A percentile compares a stretch with the other conserved stretches of the same genome.
phyloP scores from a whole-genome alignment of 2,888 invertebrate genomes.

The Brenthis daphne region DNA sequence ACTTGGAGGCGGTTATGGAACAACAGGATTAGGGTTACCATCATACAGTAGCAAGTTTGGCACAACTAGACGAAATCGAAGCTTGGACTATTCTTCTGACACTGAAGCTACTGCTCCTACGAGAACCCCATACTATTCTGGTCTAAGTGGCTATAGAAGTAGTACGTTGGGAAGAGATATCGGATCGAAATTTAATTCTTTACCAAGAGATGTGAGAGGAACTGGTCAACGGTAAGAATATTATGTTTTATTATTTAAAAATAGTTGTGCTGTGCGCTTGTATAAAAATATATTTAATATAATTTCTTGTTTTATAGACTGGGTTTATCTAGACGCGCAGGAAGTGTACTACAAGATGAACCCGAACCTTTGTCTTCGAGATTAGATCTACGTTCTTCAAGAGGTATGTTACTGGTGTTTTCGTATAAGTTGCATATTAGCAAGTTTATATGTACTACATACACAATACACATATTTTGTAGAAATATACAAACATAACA shows the following conservation, averaged over 20 bases:
- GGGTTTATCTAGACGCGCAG: slow-evolving; percentile 70
- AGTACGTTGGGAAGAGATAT: slow-evolving; percentile 82
- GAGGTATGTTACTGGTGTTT: slow-evolving; percentile 54
- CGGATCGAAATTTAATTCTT: slow-evolving; percentile 87
- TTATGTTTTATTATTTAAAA: background rate
- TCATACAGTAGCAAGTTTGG: slow-evolving; percentile 80
- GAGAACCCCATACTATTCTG: slow-evolving; percentile 88
- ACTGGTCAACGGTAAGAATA: slow-evolving; percentile 78
- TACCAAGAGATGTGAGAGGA: slow-evolving; percentile 86
- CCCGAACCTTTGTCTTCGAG: slow-evolving; percentile 76
- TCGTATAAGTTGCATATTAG: background rate
- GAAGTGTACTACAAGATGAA: slow-evolving; percentile 75
- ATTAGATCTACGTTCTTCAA: slow-evolving; percentile 77
- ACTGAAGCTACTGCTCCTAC: slow-evolving; percentile 95
- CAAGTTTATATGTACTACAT: background rate
- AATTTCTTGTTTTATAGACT: slow-evolving; percentile 49
- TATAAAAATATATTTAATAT: no score
- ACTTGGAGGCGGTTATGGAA: slow-evolving; percentile 68
- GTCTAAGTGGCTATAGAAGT: slow-evolving; percentile 74
- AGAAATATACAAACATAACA: no score
- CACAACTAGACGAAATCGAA: slow-evolving; percentile 88
- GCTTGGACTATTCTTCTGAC: slow-evolving; percentile 96
- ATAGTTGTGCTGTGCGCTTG: no score
- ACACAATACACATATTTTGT: no score
- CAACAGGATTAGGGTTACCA: slow-evolving; percentile 68